phyloP scores from a whole-genome alignment of 2,797 vertebrate genomes.

The Liasis olivaceus region DNA sequence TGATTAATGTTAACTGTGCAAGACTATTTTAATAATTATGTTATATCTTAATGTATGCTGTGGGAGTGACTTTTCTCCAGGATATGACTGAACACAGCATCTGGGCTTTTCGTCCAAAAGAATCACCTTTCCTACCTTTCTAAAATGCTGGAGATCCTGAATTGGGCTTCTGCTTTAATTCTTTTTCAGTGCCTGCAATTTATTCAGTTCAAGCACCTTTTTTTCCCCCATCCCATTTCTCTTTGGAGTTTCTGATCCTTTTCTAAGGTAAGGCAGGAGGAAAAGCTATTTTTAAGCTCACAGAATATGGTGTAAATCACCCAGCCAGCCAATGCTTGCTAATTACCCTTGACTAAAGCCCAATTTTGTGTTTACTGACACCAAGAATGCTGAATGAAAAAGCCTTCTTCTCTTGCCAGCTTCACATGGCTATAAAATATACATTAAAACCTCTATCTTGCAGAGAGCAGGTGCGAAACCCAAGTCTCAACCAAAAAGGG shows the following conservation, averaged over 20 bases:
- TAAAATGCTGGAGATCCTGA: background rate
- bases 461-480: slow-evolving; percentile 33
- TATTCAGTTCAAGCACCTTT: background rate
- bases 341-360: slow-evolving; percentile 62
- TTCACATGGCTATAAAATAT: slow-evolving; percentile 56
- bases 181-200: background rate
- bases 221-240: background rate
- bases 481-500: slow-evolving; percentile 12
- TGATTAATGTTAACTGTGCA: slow-evolving; percentile 21
- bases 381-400: slow-evolving; percentile 56
- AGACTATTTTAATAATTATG: background rate
- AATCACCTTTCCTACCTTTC: background rate
- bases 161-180: background rate
- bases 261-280: slow-evolving; percentile 35
- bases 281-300: slow-evolving; percentile 28
- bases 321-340: slow-evolving; percentile 50
- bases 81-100: background rate
- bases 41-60: background rate
- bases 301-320: slow-evolving; percentile 52
- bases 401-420: slow-evolving; percentile 28
- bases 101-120: background rate
- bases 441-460: slow-evolving; percentile 50
- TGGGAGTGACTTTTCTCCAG: background rate
- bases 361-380: slow-evolving; percentile 52
- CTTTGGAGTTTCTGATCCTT: background rate